A percentile compares a stretch with the other conserved stretches of the same genome.
phyloP scores from a whole-genome alignment of 2,797 vertebrate species.

The Discoglossus pictus region DNA sequence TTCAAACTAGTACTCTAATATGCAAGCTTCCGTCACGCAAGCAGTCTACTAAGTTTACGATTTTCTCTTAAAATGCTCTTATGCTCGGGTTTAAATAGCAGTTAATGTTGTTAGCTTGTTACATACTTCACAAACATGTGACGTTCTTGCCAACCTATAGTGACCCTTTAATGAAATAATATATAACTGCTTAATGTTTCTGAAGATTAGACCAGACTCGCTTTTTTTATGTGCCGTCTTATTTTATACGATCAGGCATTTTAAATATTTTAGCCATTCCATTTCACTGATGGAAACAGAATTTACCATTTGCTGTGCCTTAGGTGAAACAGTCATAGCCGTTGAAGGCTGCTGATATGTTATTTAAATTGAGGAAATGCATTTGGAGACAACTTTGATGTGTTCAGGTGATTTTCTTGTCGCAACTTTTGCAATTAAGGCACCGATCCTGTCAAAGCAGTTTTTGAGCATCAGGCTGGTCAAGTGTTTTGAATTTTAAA shows the following conservation, averaged over 20 bases:
- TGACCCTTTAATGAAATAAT: too few species aligned
- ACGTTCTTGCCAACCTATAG: too few species aligned
- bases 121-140: too few species aligned
- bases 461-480: neutral
- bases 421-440: conserved; percentile 11
- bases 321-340: conserved; percentile 11
- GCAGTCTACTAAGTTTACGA: too few species aligned
- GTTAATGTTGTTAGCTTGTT: too few species aligned
- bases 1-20: too few species aligned
- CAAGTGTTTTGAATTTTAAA: neutral
- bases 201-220: neutral
- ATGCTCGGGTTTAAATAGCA: too few species aligned
- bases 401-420: conserved; percentile 5
- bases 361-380: conserved; percentile 21
- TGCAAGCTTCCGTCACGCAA: too few species aligned
- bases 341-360: conserved; percentile 11
- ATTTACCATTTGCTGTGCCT: conserved; percentile 14
- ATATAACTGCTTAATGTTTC: neutral
- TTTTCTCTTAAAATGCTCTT: too few species aligned
- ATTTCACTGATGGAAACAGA: conserved; percentile 29
- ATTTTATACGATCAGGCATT: neutral
- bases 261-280: conserved; percentile 22
- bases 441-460: conserved; percentile 2
- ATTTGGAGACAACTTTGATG: conserved; percentile 20
- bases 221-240: neutral